phyloP scores from a whole-genome alignment of 2,888 invertebrate species.

The Arenicola marina region DNA sequence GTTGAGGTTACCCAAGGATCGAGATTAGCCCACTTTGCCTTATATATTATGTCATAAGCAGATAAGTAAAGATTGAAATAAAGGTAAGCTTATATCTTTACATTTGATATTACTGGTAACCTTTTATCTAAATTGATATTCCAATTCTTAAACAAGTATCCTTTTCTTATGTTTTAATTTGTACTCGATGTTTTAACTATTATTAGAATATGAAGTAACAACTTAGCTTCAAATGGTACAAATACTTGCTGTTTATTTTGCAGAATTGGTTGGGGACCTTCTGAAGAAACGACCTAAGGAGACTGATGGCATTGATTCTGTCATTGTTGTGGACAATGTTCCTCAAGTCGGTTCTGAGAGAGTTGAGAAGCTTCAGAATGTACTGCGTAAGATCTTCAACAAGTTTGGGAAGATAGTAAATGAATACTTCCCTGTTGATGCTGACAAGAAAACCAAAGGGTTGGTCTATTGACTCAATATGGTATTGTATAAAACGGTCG shows the following conservation, averaged over 20 bases:
- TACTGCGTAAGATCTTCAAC: slow-evolving; percentile 87
- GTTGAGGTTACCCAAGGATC: no score
- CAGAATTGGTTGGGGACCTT: slow-evolving; percentile 91
- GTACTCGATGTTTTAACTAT: no score
- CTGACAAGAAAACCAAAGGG: slow-evolving; percentile 84
- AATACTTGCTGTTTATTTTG: slow-evolving; percentile 44
- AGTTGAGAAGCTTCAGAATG: slow-evolving; percentile 87
- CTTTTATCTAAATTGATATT: no score
- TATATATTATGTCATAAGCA: no score
- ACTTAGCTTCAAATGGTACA: neutral
- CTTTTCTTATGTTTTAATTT: no score
- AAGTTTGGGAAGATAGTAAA: slow-evolving; percentile 85
- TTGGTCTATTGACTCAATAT: no score
- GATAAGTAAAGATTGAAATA: no score
- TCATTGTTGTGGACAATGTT: slow-evolving; percentile 94
- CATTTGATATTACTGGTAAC: no score
- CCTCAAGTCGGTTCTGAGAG: slow-evolving; percentile 91
- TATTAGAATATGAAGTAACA: neutral
- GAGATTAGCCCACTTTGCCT: no score
- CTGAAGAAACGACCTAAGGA: slow-evolving; percentile 87
- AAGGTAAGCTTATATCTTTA: no score
- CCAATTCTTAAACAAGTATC: no score
- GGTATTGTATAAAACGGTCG: no score
- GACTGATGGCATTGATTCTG: slow-evolving; percentile 93
- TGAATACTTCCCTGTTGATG: slow-evolving; percentile 83